Evolutionary conservation across 2,888 invertebrate genomes (phyloP), one percentile per base, ranked within the genome.

Genomic region (Noctua fimbriata): DNA sequence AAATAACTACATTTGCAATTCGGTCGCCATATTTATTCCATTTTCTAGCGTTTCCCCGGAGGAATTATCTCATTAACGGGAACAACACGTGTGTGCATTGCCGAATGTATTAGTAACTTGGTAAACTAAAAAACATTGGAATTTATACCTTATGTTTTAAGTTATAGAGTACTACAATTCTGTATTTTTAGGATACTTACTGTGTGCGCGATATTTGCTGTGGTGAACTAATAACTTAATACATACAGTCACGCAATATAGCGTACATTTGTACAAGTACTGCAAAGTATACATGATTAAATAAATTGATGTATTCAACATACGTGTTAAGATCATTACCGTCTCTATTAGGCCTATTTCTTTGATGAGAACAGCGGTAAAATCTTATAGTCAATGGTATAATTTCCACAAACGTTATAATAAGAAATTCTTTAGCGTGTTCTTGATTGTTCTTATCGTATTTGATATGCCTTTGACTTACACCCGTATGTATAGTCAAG

Each of bases 21-120:
- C 88, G 80, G 91, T 87, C 87, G 88, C 90, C 87, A 90, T 92
- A 91, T 91, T 92, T 92, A 92, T 91, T 92, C 90, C 91, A 92
- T 92, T 92, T 92, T 91, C 91, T 90, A 91, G 84, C 90, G 84
- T 86, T 90, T 92, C 90, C 94, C 93, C 87, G 24, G 88, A 91
- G 94, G 92, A 89, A 92, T 93, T 91, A 92, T 93, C 92, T 93
- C 92, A 93, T 94, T 93, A 94, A 93, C 91, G 90, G 87, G 85
- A 90, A 93, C 92, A 92, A 89, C 91, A 92, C 90, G 91, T 92
- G 89, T 88, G 88, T 89, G 85, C 87, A 87, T 80, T 79, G 76
- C 84, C 83, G 84, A 86, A 87, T 87, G 67, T 79, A 58, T 77
- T 44, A n/a, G 44, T 14, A 69, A 74, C n/a, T 79, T 79, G 49